These are phyloP conservation scores for Galerucella nymphaeae DNA, from an alignment of 2,888 invertebrate species.

Conservation along the genomic window DNA sequence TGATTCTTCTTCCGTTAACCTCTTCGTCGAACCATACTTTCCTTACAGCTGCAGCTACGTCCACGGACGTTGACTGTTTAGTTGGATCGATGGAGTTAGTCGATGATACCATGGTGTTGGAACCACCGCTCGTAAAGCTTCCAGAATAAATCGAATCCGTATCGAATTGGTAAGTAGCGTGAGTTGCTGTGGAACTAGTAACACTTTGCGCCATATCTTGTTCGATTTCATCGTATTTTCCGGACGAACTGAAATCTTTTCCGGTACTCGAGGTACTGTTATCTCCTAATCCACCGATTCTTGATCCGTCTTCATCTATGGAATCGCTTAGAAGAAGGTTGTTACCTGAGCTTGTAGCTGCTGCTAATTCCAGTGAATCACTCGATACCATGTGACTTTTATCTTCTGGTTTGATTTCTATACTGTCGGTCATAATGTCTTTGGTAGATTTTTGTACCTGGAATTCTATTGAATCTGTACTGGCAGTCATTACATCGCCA, in stretches of 20 bases:
- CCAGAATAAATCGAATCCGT: conserved; percentile 88
- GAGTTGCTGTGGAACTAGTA: conserved; percentile 83
- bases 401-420: conserved; percentile 65
- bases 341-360: conserved; percentile 54
- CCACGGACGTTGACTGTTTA: conserved; percentile 66
- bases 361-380: conserved; percentile 66
- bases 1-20: conserved; percentile 54
- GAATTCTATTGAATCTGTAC: conserved; percentile 69
- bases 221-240: conserved; percentile 59
- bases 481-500: conserved; percentile 69
- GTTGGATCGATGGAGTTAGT: conserved; percentile 76
- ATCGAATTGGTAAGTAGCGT: conserved; percentile 86
- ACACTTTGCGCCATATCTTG: conserved; percentile 70
- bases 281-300: conserved; percentile 60
- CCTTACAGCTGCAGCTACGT: conserved; percentile 62
- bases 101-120: conserved; percentile 86
- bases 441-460: conserved; percentile 61
- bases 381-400: conserved; percentile 65
- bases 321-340: conserved; percentile 63
- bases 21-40: conserved; percentile 67
- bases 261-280: conserved; percentile 67
- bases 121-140: conserved; percentile 85
- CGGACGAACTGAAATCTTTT: conserved; percentile 65
- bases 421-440: conserved; percentile 69
- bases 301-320: conserved; percentile 65